Percentiles rank a stretch among this genome's conserved stretches.
Conservation (phyloP, 2,888 invertebrate genomes). For the Protonemura montana region DNA sequence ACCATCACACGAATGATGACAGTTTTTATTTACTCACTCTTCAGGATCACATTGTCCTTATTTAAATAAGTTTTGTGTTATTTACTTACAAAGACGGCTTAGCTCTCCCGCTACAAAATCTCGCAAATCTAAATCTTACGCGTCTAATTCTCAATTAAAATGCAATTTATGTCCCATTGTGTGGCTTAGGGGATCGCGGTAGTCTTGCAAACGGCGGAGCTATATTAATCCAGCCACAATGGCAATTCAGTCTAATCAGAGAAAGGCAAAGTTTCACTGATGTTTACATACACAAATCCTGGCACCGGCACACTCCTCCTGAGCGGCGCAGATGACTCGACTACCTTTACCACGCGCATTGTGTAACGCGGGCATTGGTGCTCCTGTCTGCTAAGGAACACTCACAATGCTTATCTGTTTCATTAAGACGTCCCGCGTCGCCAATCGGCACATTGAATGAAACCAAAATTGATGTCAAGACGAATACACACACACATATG, state of each 20-base stretch:
- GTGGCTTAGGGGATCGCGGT: background rate
- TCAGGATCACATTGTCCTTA: background rate
- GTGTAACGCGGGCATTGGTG: background rate
- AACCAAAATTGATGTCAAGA: conserved; percentile 7
- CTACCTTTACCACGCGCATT: background rate
- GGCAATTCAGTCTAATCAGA: background rate
- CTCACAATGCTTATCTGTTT: background rate
- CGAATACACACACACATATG: background rate
- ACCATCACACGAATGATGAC: background rate
- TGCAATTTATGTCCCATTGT: background rate
- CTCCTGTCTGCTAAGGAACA: too few species aligned
- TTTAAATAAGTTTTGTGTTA: background rate
- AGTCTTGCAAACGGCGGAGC: background rate
- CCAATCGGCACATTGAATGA: background rate
- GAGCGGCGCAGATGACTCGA: background rate
- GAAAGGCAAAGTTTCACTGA: background rate
- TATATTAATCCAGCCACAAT: background rate
- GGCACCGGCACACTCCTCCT: background rate
- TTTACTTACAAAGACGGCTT: background rate
- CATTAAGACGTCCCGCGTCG: background rate
- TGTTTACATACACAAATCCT: background rate
- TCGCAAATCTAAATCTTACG: background rate
- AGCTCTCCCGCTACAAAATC: background rate
- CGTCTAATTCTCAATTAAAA: conserved; percentile 7
- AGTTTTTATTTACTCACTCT: background rate